phyloP scores from a whole-genome alignment of 2,888 invertebrate genomes.

The Netelia inedita region DNA sequence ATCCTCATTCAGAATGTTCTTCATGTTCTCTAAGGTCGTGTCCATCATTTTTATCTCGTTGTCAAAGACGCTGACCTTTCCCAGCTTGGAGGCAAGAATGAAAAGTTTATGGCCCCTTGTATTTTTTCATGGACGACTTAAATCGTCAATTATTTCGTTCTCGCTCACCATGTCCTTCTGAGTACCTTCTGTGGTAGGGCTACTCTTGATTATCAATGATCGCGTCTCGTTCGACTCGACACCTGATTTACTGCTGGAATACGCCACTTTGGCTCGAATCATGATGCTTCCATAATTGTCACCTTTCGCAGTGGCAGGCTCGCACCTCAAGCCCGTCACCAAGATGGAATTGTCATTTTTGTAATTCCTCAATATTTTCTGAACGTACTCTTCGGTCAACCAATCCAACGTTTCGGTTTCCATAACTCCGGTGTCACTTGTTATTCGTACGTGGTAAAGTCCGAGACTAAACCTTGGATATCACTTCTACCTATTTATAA shows the following conservation, averaged over 20 bases:
- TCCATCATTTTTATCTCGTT: constrained; percentile 81
- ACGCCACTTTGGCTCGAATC: constrained; percentile 76
- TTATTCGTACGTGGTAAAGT: too few relatives aligned
- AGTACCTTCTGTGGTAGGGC: constrained; percentile 84
- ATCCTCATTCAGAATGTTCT: constrained; percentile 71
- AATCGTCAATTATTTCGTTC: background rate
- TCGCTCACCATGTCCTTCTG: constrained; percentile 79
- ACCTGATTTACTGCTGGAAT: constrained; percentile 55
- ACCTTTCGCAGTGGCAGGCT: constrained; percentile 79
- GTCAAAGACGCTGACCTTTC: constrained; percentile 71
- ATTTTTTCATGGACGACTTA: background rate
- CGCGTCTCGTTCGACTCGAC: constrained; percentile 71
- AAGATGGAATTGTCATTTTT: too few relatives aligned
- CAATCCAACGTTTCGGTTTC: too few relatives aligned
- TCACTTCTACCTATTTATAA: too few relatives aligned
- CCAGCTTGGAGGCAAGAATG: constrained; percentile 70
- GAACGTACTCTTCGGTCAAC: too few relatives aligned
- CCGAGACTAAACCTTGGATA: too few relatives aligned
- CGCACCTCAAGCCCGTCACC: background rate
- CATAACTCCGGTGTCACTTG: too few relatives aligned
- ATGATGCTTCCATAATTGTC: constrained; percentile 83
- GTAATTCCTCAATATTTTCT: too few relatives aligned
- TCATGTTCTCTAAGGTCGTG: constrained; percentile 79
- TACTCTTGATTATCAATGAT: constrained; percentile 79
- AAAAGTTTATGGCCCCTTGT: background rate